Evolutionary conservation across 2,888 invertebrate species (phyloP).

Genomic region (Agrochola macilenta): DNA sequence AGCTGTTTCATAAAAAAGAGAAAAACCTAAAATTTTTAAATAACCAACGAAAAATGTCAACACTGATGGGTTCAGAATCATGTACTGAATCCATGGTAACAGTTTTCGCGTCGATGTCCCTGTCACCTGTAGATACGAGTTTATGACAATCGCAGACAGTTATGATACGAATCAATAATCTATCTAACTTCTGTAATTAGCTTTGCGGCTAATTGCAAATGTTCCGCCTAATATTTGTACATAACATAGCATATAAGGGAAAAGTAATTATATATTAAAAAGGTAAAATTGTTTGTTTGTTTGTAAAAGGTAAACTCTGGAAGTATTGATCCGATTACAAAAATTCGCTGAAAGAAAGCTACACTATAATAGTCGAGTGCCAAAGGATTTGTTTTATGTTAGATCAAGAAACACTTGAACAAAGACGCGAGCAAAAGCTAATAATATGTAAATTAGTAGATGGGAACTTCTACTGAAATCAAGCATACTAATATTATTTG

Average conservation of each 20-base stretch:
- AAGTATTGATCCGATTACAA: not conserved
- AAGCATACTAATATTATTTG: not conserved
- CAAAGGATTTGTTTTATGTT: not conserved
- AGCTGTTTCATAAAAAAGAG: no score
- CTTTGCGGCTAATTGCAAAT: conserved; percentile 32
- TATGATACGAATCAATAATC: conserved; percentile 6
- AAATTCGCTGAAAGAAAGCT: not conserved
- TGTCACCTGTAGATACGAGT: no score
- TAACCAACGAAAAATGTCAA: no score
- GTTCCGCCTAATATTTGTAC: not conserved
- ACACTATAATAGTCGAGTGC: not conserved
- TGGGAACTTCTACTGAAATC: not conserved
- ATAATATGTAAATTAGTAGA: not conserved
- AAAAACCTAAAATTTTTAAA: no score
- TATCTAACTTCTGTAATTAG: conserved; percentile 29
- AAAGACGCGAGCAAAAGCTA: not conserved
- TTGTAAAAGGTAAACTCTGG: not conserved
- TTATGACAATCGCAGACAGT: conserved; percentile 4
- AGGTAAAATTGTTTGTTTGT: conserved; percentile 1
- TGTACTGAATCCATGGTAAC: no score
- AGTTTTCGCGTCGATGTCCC: no score
- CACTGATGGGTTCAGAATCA: no score
- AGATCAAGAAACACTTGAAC: not conserved
- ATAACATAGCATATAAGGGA: not conserved
- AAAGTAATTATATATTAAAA: not conserved